Percentiles rank a stretch among this genome's conserved stretches.
Conservation (phyloP, 1,140 invertebrate genomes). For the Cepaea nemoralis region DNA sequence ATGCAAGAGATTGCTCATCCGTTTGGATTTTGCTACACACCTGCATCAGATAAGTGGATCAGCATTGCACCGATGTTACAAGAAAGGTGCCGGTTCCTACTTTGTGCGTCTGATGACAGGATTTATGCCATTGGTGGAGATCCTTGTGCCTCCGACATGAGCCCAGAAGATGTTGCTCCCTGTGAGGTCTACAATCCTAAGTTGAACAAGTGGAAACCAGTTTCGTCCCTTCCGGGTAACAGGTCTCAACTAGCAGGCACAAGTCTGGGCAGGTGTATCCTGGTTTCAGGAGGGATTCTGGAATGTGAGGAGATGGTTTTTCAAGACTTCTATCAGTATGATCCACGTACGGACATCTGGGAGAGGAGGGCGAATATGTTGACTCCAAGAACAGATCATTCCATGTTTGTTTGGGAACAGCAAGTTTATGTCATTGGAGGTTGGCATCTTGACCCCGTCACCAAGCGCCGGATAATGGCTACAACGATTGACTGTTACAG, state of each 20-base stretch:
- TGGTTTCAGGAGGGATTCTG: slow-evolving; percentile 78
- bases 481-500: slow-evolving; percentile 81
- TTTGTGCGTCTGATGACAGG: slow-evolving; percentile 77
- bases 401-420: slow-evolving; percentile 77
- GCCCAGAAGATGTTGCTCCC: slow-evolving; percentile 72
- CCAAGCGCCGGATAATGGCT: slow-evolving; percentile 76
- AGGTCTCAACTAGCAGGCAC: slow-evolving; percentile 80
- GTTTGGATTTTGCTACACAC: slow-evolving; percentile 81
- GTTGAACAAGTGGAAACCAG: slow-evolving; percentile 77
- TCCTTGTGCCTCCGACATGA: slow-evolving; percentile 48
- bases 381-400: slow-evolving; percentile 80
- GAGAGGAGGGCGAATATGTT: slow-evolving; percentile 75
- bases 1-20: slow-evolving; percentile 81
- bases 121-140: slow-evolving; percentile 81
- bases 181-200: slow-evolving; percentile 79
- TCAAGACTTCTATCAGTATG: slow-evolving; percentile 77
- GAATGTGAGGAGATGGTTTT: slow-evolving; percentile 74
- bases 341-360: slow-evolving; percentile 76
- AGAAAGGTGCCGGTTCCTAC: slow-evolving; percentile 81
- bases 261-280: slow-evolving; percentile 73
- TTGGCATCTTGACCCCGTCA: slow-evolving; percentile 78
- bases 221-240: slow-evolving; percentile 75
- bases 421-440: slow-evolving; percentile 81
- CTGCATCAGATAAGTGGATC: slow-evolving; percentile 77
- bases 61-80: slow-evolving; percentile 80